These are phyloP conservation scores for Chloropsis cyanopogon DNA, from an alignment of 2,113 vertebrate species.

Conservation along the genomic window DNA sequence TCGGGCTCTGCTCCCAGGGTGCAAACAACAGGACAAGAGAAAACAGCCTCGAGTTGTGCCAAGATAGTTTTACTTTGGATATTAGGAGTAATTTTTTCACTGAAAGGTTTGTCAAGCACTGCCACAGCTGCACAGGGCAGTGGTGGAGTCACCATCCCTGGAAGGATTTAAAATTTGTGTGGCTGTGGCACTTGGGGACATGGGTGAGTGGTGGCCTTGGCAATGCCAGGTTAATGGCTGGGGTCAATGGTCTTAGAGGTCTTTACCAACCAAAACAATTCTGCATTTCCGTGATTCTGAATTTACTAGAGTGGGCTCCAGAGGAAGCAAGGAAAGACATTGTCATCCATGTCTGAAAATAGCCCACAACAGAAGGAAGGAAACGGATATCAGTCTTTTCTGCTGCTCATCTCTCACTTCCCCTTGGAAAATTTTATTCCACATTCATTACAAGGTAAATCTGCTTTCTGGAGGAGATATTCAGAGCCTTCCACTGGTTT, in stretches of 20 bases:
- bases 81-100: not conserved
- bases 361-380: not conserved
- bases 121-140: not conserved
- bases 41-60: not conserved
- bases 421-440: not conserved
- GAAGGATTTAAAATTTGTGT: not conserved
- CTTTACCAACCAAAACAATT: not conserved
- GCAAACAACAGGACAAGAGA: not conserved
- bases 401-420: not conserved
- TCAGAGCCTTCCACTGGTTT: not conserved
- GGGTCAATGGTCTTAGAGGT: not conserved
- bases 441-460: not conserved
- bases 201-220: not conserved
- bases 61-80: not conserved
- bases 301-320: not conserved
- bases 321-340: not conserved
- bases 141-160: not conserved
- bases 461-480: not conserved
- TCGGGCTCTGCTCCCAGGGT: not conserved
- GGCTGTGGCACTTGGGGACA: not conserved
- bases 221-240: not conserved
- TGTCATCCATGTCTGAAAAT: not conserved
- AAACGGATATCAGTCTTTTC: not conserved
- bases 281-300: not conserved
- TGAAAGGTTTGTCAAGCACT: not conserved